These are phyloP conservation scores for Gila robusta DNA, from an alignment of 2,797 vertebrate genomes.

Conservation along the genomic window DNA sequence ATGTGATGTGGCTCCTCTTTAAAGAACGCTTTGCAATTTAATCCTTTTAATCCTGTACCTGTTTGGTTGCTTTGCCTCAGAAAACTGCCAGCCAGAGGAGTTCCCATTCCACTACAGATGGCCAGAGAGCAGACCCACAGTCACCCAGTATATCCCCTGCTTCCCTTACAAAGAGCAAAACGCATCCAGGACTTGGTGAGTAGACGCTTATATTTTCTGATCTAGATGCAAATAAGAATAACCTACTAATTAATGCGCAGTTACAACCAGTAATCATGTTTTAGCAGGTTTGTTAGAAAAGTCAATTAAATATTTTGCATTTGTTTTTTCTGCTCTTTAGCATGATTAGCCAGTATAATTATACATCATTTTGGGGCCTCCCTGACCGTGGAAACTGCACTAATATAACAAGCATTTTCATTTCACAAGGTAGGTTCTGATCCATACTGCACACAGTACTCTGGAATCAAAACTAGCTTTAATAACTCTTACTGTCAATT, in stretches of 20 bases:
- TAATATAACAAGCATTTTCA: slow-evolving; percentile 72
- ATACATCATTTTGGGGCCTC: slow-evolving; percentile 81
- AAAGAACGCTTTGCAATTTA: background rate
- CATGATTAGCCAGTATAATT: slow-evolving; percentile 74
- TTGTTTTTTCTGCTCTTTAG: slow-evolving; percentile 69
- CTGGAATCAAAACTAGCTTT: background rate
- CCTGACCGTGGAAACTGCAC: slow-evolving; percentile 87
- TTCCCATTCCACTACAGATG: slow-evolving; percentile 81
- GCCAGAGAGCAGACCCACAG: slow-evolving; percentile 80
- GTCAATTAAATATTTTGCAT: background rate
- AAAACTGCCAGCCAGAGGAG: slow-evolving; percentile 80
- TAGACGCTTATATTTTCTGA: background rate
- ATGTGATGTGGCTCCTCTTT: background rate
- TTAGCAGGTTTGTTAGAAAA: background rate
- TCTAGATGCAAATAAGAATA: background rate
- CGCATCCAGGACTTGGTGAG: slow-evolving; percentile 88
- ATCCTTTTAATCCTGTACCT: background rate
- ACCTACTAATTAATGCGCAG: background rate
- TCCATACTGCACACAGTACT: background rate
- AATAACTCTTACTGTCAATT: background rate
- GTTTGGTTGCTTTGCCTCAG: slow-evolving; percentile 68
- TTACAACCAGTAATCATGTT: background rate
- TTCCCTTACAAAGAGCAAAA: slow-evolving; percentile 82
- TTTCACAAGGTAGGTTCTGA: slow-evolving; percentile 77
- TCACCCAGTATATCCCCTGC: slow-evolving; percentile 78